phyloP scores from a whole-genome alignment of 2,888 invertebrate genomes.

The Nymphalis polychloros region DNA sequence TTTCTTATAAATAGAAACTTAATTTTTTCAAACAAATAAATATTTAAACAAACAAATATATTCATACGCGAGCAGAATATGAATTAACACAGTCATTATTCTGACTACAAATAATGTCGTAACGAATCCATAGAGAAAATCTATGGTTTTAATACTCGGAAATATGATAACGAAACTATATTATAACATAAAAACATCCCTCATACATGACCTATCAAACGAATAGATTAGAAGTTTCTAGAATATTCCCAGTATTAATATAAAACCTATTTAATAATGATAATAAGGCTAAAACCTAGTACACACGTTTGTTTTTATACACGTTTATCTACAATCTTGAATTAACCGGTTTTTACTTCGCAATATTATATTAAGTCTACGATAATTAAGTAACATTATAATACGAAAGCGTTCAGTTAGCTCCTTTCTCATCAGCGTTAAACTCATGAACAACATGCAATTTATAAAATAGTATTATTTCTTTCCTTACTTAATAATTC shows the following conservation, averaged over 20 bases:
- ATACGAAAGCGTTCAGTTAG: neutral
- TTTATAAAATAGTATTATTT: constrained; percentile 10
- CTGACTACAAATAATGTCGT: too few species aligned
- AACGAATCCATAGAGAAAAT: too few species aligned
- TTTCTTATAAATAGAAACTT: too few species aligned
- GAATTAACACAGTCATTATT: too few species aligned
- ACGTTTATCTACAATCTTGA: neutral
- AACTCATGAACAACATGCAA: constrained; percentile 27
- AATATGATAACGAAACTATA: too few species aligned
- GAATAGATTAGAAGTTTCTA: neutral
- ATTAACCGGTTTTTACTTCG: neutral
- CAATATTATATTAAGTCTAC: constrained; percentile 4
- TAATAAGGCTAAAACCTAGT: neutral
- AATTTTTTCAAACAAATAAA: too few species aligned
- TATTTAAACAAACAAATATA: too few species aligned
- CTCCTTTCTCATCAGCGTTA: constrained; percentile 29
- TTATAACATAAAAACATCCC: too few species aligned
- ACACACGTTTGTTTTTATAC: constrained; percentile 5
- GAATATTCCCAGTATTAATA: neutral
- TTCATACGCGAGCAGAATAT: too few species aligned
- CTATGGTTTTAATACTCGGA: too few species aligned
- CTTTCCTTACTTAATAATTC: constrained; percentile 67
- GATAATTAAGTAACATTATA: constrained; percentile 25
- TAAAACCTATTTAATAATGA: neutral
- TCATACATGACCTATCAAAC: neutral